Evolutionary conservation across 2,113 vertebrate species (phyloP).

Genomic region (Chlamydotis undulata): DNA sequence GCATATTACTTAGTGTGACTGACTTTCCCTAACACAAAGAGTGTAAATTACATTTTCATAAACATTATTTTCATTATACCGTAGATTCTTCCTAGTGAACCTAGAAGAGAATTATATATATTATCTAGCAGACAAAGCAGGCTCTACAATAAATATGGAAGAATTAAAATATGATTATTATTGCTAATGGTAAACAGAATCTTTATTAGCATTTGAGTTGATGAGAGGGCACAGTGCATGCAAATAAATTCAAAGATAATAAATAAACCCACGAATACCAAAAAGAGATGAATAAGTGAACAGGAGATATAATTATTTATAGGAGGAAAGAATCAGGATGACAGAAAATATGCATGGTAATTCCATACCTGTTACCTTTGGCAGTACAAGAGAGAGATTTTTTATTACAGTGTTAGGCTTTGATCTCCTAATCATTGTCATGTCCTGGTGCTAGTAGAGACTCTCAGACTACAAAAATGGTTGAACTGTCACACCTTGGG

Average conservation of each 20-base stretch:
- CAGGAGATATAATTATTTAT: conserved; percentile 19
- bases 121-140: not conserved
- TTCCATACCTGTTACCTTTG: not conserved
- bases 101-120: not conserved
- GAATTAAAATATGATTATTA: conserved; percentile 25
- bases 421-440: not conserved
- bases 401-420: not conserved
- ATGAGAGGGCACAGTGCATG: not conserved
- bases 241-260: conserved; percentile 46
- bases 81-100: not conserved
- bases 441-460: not conserved
- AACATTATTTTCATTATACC: not conserved
- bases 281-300: conserved; percentile 28
- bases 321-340: not conserved
- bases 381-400: not conserved
- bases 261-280: conserved; percentile 57
- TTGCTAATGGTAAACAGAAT: conserved; percentile 10
- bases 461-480: not conserved
- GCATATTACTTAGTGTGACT: not conserved
- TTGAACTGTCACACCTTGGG: not conserved
- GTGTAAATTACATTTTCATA: conserved; percentile 25
- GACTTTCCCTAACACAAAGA: not conserved
- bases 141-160: not conserved
- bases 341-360: not conserved
- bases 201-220: conserved; percentile 30